Evolutionary conservation across 2,113 vertebrate genomes (phyloP), one percentile per base, ranked within the genome.

Genomic region (Gracilinanus agilis): DNA sequence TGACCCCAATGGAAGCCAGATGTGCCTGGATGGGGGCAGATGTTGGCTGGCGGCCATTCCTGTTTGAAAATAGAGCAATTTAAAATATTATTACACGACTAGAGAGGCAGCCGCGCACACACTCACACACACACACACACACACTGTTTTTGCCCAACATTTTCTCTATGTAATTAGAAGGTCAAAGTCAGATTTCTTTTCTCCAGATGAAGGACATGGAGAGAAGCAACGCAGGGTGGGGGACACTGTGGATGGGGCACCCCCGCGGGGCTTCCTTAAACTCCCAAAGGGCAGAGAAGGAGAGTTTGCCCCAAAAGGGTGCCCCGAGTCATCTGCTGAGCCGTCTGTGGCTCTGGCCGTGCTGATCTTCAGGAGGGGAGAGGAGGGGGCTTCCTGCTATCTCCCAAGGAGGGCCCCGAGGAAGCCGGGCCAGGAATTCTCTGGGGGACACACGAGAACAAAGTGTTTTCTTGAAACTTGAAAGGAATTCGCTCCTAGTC

Each of bases 1-100:
- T 89, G 88, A 53, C 88, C 49, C 49, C 88, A 89, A 89, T 89
- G 88, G 88, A 53, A 53, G 88, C 88, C 88, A 89, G 88, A 89
- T 89, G 88, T 89, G 88, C 9, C 2, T 44, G 49, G 40, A 89
- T 89, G 88, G 88, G 67, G 25, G 49, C 49, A 53, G 88, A 89
- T 89, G 23, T 89, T 89, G 88, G 88, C 88, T 29, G 3, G 23
- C 88, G 11, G 88, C 88, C 88, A 89, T 89, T 29, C 24, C 49
- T 24, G 49, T 53, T 12, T 27, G 12, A 53, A 89, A 53, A 53
- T 24, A 53, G 88, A 89, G 44, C 88, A 89, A 53, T 53, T 89
- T 24, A 27, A 89, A 89, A 89, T 53, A 89, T 89, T 89, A 89
- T 44, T 89, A 24, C 67, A 75, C 2, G 67, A 75, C 67, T 40